Evolutionary conservation across 1,140 invertebrate species (phyloP).

Genomic region (Oppia nitens): DNA sequence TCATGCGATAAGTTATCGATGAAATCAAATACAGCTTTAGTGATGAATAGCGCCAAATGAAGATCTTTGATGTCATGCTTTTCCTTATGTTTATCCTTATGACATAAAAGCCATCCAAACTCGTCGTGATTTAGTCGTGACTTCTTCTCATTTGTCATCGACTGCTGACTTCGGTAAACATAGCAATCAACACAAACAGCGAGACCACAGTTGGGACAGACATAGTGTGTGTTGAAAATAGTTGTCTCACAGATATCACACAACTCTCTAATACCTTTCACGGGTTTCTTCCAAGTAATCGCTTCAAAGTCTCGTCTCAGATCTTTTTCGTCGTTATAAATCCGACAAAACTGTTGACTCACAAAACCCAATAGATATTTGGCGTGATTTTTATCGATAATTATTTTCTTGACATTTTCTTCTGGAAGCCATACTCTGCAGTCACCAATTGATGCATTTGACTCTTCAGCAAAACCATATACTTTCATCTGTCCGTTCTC

Average conservation of each 20-base stretch:
- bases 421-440: background rate
- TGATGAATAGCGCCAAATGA: background rate
- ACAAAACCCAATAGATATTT: background rate
- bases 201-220: conserved; percentile 90
- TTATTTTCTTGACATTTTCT: too few species aligned
- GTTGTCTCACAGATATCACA: conserved; percentile 97
- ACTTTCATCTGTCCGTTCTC: background rate
- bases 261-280: conserved; percentile 89
- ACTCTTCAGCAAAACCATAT: background rate
- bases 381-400: background rate
- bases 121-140: background rate
- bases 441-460: background rate
- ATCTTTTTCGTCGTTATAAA: background rate
- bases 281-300: conserved; percentile 82
- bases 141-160: background rate
- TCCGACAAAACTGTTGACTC: background rate
- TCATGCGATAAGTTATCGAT: background rate
- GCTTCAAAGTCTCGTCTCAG: conserved; percentile 45
- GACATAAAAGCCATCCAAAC: background rate
- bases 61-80: background rate
- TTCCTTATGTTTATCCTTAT: background rate
- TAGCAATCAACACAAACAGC: conserved; percentile 94
- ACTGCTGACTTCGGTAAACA: conserved; percentile 48
- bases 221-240: conserved; percentile 95
- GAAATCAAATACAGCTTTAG: background rate